Percentiles rank a stretch among this genome's conserved stretches.
Conservation (phyloP, 2,797 vertebrate genomes). For the Amazona finschi region DNA sequence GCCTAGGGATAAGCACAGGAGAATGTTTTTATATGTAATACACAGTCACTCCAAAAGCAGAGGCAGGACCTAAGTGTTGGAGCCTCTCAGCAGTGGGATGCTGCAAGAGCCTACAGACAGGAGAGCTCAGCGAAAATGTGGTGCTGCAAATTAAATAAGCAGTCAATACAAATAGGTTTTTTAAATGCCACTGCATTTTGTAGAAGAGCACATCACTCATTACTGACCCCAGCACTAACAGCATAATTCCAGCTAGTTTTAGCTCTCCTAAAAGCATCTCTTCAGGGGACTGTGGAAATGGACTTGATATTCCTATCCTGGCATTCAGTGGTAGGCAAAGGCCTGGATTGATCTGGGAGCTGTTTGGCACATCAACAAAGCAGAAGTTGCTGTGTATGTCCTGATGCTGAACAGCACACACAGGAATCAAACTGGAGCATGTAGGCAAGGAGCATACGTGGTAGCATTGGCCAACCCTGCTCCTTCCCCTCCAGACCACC, state of each 20-base stretch:
- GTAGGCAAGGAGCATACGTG: rapidly evolving
- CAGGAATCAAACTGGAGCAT: not conserved
- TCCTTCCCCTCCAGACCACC: not conserved
- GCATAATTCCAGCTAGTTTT: not conserved
- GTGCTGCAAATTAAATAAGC: not conserved
- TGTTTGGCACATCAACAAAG: not conserved
- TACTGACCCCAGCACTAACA: not conserved
- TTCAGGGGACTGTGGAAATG: not conserved
- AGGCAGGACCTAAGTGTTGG: not conserved
- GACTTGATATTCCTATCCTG: not conserved
- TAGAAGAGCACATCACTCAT: not conserved
- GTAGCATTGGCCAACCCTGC: not conserved
- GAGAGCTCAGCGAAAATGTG: not conserved
- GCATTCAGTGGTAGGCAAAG: not conserved
- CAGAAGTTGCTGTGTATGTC: not conserved
- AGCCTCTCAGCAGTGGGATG: not conserved
- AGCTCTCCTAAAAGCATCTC: not conserved
- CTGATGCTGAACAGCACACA: not conserved
- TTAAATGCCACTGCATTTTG: not conserved
- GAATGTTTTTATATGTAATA: not conserved
- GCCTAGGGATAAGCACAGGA: not conserved
- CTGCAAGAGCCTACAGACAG: not conserved
- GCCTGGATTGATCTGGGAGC: not conserved
- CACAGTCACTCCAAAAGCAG: not conserved
- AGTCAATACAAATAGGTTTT: not conserved